phyloP scores from a whole-genome alignment of 2,888 invertebrate genomes.

The Hirtodrosophila cameraria region DNA sequence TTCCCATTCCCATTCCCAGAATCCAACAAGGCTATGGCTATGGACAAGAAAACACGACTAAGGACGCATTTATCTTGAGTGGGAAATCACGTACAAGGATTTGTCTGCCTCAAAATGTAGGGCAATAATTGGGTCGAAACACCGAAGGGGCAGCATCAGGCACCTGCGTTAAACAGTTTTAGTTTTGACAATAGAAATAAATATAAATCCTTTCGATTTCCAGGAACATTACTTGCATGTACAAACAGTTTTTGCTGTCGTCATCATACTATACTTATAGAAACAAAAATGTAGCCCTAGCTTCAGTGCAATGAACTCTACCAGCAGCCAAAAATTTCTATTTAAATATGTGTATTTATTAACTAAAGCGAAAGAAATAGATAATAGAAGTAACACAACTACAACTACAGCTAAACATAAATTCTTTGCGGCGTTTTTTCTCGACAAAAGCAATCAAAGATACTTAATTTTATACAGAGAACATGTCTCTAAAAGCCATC shows the following conservation, averaged over 20 bases:
- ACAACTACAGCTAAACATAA: constrained; percentile 41
- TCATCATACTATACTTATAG: neutral
- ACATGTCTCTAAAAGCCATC: constrained; percentile 64
- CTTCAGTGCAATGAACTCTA: constrained; percentile 63
- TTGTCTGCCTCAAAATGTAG: constrained; percentile 10
- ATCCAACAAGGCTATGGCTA: constrained; percentile 25
- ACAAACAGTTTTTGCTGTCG: neutral
- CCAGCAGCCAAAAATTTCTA: constrained; percentile 52
- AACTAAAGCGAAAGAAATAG: constrained; percentile 55
- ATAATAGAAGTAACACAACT: constrained; percentile 54
- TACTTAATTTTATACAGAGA: constrained; percentile 75
- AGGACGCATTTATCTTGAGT: constrained; percentile 57
- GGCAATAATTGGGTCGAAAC: constrained; percentile 51
- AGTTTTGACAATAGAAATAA: neutral
- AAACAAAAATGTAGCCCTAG: neutral
- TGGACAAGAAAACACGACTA: constrained; percentile 12
- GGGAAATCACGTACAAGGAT: constrained; percentile 65
- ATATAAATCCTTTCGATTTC: constrained; percentile 59
- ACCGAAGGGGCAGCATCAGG: neutral
- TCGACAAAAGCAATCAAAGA: constrained; percentile 69
- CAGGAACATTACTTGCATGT: constrained; percentile 12
- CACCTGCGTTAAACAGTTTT: constrained; percentile 33
- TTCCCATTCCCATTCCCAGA: constrained; percentile 51
- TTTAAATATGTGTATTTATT: constrained; percentile 66
- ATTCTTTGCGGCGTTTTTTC: constrained; percentile 55